Conservation (phyloP, 2,888 invertebrate species). For the Drosophila lutescens region DNA sequence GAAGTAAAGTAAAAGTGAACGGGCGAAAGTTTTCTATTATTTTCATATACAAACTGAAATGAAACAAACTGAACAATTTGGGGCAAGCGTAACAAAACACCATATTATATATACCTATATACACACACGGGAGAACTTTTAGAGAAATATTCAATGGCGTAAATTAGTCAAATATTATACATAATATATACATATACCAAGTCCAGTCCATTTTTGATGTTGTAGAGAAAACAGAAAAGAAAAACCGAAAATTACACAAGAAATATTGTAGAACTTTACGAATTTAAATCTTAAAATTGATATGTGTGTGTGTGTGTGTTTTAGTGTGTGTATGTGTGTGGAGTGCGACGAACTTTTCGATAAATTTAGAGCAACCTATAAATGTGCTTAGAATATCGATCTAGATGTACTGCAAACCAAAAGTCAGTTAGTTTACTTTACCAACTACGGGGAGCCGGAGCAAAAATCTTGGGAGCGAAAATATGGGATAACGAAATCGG, state of each 20-base stretch:
- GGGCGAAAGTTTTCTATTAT: conserved; percentile 8
- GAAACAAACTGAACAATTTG: conserved; percentile 36
- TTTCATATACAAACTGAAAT: conserved; percentile 16
- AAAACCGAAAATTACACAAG: conserved; percentile 10
- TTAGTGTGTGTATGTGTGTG: conserved; percentile 25
- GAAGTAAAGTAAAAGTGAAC: conserved; percentile 12
- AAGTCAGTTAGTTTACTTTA: conserved; percentile 55
- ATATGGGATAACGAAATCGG: conserved; percentile 37
- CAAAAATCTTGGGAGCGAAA: conserved; percentile 16
- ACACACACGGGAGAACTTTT: conserved; percentile 57
- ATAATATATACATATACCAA: conserved; percentile 28
- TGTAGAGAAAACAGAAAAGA: conserved; percentile 47
- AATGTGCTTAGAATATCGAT: conserved; percentile 62
- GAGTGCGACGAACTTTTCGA: conserved; percentile 23
- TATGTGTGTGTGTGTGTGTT: conserved; percentile 33
- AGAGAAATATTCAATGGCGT: conserved; percentile 61
- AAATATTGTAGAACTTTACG: conserved; percentile 56
- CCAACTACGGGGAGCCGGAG: conserved; percentile 23
- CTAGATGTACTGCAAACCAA: conserved; percentile 43
- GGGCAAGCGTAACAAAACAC: conserved; percentile 44
- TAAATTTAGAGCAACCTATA: conserved; percentile 34
- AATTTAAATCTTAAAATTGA: conserved; percentile 57
- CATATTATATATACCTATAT: conserved; percentile 46
- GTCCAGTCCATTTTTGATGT: conserved; percentile 74
- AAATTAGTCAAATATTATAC: conserved; percentile 45